These are phyloP conservation scores for Aeoliscus strigatus DNA, from an alignment of 2,797 vertebrate species.

Conservation along the genomic window DNA sequence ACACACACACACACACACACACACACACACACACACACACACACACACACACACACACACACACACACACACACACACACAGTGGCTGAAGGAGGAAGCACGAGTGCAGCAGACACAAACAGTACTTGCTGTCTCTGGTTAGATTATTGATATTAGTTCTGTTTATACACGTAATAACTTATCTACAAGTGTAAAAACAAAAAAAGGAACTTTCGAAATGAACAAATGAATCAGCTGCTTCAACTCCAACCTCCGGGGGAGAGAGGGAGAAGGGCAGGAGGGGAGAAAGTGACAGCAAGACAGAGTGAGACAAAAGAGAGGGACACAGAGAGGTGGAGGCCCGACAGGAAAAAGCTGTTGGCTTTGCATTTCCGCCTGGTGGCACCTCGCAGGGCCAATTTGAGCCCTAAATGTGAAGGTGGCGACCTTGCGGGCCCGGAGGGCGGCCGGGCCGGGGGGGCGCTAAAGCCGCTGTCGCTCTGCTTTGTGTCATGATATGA, in stretches of 20 bases:
- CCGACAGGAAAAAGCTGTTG: conserved; percentile 73
- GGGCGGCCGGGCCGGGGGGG: conserved; percentile 31
- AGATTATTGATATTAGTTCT: no score
- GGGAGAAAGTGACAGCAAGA: conserved; percentile 53
- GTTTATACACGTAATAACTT: no score
- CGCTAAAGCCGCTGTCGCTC: conserved; percentile 49
- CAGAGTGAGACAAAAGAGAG: conserved; percentile 45
- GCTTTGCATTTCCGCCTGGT: conserved; percentile 71
- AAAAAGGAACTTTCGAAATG: conserved; percentile 36
- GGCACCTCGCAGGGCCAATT: conserved; percentile 75
- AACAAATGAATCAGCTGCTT: conserved; percentile 52
- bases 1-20: no score
- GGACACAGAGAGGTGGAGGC: conserved; percentile 44
- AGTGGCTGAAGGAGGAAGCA: no score
- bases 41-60: no score
- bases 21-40: no score
- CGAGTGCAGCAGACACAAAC: no score
- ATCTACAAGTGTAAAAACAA: no score
- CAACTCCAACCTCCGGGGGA: conserved; percentile 35
- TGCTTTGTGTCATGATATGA: conserved; percentile 80
- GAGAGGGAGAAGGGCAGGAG: conserved; percentile 18
- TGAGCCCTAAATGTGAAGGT: conserved; percentile 77
- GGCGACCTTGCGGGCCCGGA: conserved; percentile 68
- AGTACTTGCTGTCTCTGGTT: no score
- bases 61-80: no score